Base-by-base conservation (phyloP, 2,797 vertebrate genomes). In the Lateolabrax maculatus region DNA sequence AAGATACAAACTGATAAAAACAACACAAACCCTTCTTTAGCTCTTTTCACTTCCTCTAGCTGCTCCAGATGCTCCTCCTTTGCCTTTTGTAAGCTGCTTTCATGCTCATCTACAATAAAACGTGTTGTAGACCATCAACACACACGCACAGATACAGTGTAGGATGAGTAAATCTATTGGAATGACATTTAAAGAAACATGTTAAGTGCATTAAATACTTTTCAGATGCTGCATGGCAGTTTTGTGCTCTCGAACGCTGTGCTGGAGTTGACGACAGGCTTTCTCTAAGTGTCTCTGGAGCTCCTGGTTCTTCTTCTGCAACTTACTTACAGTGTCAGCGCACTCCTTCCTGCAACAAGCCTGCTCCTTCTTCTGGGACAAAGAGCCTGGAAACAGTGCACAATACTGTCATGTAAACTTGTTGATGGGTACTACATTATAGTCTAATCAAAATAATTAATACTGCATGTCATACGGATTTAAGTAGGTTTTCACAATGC, bases 201-300 rank as follows among this genome's bases (percentile, higher is more conserved):
- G 72, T 41, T 5, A 27, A 37, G 36, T 39, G 8, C 4, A 44
- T 44, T 23, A 34, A n/a, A 63, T 21, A 97, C 96, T 96, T 95
- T 93, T 95, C 3, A 96, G 91, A 23, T 89, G 90, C 67, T 95
- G 95, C 70, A 94, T 79, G 57, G 93, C 84, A 3, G 84, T 85
- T 79, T 94, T 96, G 85, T 96, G 93, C 27, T 97, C 94, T 58
- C 88, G 90, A 29, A 96, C 94, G 3, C 93, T 92, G 77, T 95
- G 95, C 90, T 98, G 97, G 60, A 98, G 95, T 56, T 96, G 95
- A 44, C 92, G 92, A 76, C 90, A 95, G 64, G 95, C 94, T 90
- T 96, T 96, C 84, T 97, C 96, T 39, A 98, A 89, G 85, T 97
- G 95, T 84, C 84, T 95, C 92, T 95, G 95, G 55, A 97, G 94